Percentiles rank a stretch among this genome's conserved stretches.
These are phyloP conservation scores for Forbesichthys papilliferus DNA, from an alignment of 2,113 vertebrate species.

Conservation along the genomic window DNA sequence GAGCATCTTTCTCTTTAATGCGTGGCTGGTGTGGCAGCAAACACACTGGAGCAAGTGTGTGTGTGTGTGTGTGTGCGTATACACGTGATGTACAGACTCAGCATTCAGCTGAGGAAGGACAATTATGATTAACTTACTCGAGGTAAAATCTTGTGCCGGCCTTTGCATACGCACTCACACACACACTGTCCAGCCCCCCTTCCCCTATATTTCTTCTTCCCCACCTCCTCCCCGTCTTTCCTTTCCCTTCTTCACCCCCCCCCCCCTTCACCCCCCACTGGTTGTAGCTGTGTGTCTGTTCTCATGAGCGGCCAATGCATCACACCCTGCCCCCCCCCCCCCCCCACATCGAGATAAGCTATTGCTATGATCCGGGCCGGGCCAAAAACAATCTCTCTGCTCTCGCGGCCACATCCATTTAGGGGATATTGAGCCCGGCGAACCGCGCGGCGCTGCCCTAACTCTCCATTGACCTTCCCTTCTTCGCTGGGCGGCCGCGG, in stretches of 20 bases:
- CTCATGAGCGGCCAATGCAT: conserved; percentile 67
- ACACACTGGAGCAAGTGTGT: too few relatives aligned
- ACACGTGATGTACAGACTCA: too few relatives aligned
- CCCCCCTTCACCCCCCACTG: conserved; percentile 22
- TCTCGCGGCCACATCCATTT: conserved; percentile 55
- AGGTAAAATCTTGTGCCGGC: too few relatives aligned
- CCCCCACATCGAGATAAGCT: conserved; percentile 35
- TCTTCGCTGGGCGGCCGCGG: neutral
- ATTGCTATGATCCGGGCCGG: conserved; percentile 29
- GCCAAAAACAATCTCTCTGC: conserved; percentile 37
- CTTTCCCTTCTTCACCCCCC: neutral
- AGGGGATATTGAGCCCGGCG: conserved; percentile 43
- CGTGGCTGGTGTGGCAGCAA: too few relatives aligned
- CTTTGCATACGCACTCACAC: too few relatives aligned
- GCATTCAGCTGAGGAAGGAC: too few relatives aligned
- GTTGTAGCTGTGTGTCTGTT: conserved; percentile 56
- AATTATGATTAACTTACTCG: too few relatives aligned
- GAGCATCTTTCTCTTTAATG: too few relatives aligned
- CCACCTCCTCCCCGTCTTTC: neutral
- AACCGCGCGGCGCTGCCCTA: neutral
- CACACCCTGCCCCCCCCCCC: conserved; percentile 48
- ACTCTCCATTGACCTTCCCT: conserved; percentile 63
- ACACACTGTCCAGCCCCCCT: too few relatives aligned
- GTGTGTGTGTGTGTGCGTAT: too few relatives aligned
- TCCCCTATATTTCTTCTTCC: too few relatives aligned